A percentile compares a stretch with the other conserved stretches of the same genome.
phyloP scores from a whole-genome alignment of 2,797 vertebrate genomes.

The Triplophysa bombifrons region DNA sequence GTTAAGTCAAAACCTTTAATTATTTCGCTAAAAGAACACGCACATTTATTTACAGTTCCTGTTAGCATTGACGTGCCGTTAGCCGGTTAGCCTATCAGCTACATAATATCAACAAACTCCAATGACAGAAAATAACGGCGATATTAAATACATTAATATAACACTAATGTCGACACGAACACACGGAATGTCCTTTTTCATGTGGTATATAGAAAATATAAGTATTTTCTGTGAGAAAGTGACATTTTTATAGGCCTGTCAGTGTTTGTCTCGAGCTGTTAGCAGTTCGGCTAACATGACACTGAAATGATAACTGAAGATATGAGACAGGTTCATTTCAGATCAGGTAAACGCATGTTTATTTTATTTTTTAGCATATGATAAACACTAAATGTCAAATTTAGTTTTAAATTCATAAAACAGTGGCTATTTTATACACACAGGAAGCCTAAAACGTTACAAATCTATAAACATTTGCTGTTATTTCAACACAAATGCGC shows the following conservation, averaged over 20 bases:
- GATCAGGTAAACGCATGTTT: not conserved
- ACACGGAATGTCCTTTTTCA: accelerated
- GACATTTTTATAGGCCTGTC: not conserved
- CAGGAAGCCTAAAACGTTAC: not conserved
- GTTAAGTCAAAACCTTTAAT: not conserved
- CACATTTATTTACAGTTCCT: not conserved
- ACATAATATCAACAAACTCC: slow-evolving; percentile 30
- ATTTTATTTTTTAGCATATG: not conserved
- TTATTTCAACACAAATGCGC: too few species aligned
- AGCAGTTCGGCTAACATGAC: slow-evolving; percentile 24
- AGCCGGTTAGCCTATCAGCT: slow-evolving; percentile 29
- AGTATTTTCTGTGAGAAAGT: not conserved
- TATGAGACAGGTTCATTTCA: not conserved
- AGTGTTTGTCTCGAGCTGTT: not conserved
- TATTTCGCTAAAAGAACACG: not conserved
- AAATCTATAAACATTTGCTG: not conserved
- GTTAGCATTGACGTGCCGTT: slow-evolving; percentile 23
- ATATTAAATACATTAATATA: not conserved
- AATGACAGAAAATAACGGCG: not conserved
- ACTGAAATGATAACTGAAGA: not conserved
- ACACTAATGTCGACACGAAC: not conserved
- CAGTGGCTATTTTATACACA: not conserved
- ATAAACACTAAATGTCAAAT: not conserved
- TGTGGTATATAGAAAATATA: not conserved
- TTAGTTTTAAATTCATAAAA: not conserved